Conservation (phyloP, 2,888 invertebrate genomes). For the Scotopteryx bipunctaria region DNA sequence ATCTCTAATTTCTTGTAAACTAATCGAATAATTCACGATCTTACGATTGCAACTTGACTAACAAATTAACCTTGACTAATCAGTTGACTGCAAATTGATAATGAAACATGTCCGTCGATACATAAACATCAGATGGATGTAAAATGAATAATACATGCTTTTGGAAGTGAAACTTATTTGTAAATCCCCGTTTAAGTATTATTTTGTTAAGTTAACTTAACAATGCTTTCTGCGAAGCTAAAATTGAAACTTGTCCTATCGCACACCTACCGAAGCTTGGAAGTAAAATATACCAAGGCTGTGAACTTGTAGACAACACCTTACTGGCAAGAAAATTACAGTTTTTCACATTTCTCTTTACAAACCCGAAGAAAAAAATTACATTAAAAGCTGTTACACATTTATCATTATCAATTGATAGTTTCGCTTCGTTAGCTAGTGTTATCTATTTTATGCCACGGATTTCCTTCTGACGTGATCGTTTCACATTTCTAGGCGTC, state of each 20-base stretch:
- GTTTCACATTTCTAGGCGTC: constrained; percentile 83
- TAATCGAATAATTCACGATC: constrained; percentile 63
- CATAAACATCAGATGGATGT: constrained; percentile 47
- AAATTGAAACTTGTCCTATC: too few relatives aligned
- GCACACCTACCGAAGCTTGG: too few relatives aligned
- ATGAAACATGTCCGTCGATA: constrained; percentile 44
- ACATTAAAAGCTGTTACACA: too few relatives aligned
- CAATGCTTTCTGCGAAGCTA: too few relatives aligned
- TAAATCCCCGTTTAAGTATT: neutral
- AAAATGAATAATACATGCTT: constrained; percentile 25
- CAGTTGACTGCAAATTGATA: constrained; percentile 37
- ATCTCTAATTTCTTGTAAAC: constrained; percentile 45
- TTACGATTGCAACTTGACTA: constrained; percentile 60
- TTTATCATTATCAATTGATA: neutral
- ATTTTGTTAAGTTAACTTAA: neutral
- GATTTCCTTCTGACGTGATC: constrained; percentile 62
- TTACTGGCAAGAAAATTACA: too few relatives aligned
- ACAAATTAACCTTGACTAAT: constrained; percentile 68
- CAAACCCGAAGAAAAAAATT: too few relatives aligned
- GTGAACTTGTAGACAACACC: too few relatives aligned
- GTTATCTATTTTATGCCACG: constrained; percentile 7
- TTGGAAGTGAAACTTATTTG: constrained; percentile 16
- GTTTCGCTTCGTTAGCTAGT: constrained; percentile 14
- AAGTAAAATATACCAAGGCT: too few relatives aligned
- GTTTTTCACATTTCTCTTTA: too few relatives aligned